Evolutionary conservation across 2,888 invertebrate genomes (phyloP), one percentile per base, ranked within the genome.

Genomic region (Sarcophaga subvicina): DNA sequence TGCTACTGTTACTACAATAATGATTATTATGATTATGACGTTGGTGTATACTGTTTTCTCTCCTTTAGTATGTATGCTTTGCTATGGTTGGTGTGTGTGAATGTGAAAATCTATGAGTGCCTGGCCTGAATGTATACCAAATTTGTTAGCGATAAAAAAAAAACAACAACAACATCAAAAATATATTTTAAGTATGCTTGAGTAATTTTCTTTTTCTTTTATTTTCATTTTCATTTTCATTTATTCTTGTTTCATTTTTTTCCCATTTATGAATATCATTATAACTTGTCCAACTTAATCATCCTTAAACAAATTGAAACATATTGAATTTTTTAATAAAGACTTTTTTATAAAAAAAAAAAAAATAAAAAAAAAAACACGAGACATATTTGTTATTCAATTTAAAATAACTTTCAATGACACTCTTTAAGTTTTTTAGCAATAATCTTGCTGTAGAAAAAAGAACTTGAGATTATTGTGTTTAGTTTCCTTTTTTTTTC

Each of bases 261-360:
- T 59, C 72, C 77, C 27, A 75, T 81, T 81, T 75, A 81, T 64
- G 60, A 76, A 79, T 80, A 82, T 82, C 77, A 78, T 86, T 80
- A 72, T 70, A 71, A 76, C 69, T 84, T 71, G 64, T 71, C 64
- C 59, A 80, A 76, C n/a, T 76, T 80, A 76, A 84, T 80, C 47
- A 76, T 78, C 73, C 73, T 79, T 83, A 76, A 70, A 45, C 70
- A 75, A 73, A 62, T 66, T 66, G 54, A 72, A 63, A 81, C 22
- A 69, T 25, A 22, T 67, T 63, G 22, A 67, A 66, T 22, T 69
- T 63, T 76, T 81, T 69, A 78, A 79, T 79, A 79, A 79, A 73
- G 37, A 73, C 37, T 72, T 47, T 63, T 62, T 81, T 54, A 11
- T 47, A 2, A 4, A 14, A 45, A 70, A 67, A 27, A 59, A 10